phyloP scores from a whole-genome alignment of 2,888 invertebrate species.

The Lasioglossum marginatum region DNA sequence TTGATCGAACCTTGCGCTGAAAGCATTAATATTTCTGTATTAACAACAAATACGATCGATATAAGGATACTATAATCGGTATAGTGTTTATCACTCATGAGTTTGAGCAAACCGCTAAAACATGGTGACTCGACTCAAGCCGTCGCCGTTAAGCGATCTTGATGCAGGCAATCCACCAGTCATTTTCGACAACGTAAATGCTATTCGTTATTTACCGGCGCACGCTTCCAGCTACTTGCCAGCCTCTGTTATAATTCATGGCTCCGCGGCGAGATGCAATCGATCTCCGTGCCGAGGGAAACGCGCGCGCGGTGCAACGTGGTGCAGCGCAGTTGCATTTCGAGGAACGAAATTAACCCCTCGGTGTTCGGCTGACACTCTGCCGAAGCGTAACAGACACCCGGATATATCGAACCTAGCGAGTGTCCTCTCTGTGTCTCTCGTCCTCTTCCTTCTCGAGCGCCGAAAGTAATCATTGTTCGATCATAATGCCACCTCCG shows the following conservation, averaged over 20 bases:
- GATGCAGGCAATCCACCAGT: conserved; percentile 44
- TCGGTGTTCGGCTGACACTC: not conserved
- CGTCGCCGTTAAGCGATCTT: conserved; percentile 42
- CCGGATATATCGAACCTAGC: conserved; percentile 11
- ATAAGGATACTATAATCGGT: too few species aligned
- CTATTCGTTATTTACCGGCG: conserved; percentile 51
- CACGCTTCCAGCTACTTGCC: conserved; percentile 47
- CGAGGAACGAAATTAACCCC: conserved; percentile 42
- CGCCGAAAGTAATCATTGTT: conserved; percentile 37
- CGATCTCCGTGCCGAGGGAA: conserved; percentile 50
- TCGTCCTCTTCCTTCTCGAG: not conserved
- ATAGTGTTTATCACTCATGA: conserved; percentile 25
- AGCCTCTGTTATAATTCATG: conserved; percentile 61
- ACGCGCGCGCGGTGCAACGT: conserved; percentile 9
- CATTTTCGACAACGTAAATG: conserved; percentile 59
- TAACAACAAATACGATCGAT: too few species aligned
- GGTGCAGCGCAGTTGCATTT: conserved; percentile 16
- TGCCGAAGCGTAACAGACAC: conserved; percentile 22
- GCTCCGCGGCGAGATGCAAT: conserved; percentile 54
- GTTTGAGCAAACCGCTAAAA: conserved; percentile 18
- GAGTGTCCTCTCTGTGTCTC: not conserved
- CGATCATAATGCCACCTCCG: conserved; percentile 12
- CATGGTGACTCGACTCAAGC: conserved; percentile 30
- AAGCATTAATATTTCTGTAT: too few species aligned
- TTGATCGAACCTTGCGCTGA: too few species aligned